Evolutionary conservation across 2,113 vertebrate genomes (phyloP).

Genomic region (Muntiacus muntjak): DNA sequence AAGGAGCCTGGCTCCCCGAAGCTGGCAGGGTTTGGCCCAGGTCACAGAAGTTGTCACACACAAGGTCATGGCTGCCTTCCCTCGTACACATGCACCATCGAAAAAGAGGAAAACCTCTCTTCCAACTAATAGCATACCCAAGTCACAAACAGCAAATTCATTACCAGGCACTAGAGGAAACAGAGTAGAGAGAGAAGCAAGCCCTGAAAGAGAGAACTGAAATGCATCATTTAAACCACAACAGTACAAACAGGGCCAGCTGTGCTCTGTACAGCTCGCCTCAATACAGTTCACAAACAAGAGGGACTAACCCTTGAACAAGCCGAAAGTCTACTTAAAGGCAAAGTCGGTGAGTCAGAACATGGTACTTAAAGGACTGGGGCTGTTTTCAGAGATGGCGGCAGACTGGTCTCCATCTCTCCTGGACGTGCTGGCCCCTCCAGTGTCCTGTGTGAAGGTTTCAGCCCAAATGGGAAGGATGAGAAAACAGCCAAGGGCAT

Average conservation of each 20-base stretch:
- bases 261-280: neutral
- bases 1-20: neutral
- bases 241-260: neutral
- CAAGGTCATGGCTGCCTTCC: neutral
- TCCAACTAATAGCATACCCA: neutral
- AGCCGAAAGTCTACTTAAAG: neutral
- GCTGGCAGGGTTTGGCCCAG: fast-evolving
- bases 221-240: neutral
- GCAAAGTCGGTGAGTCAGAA: neutral
- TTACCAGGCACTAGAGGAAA: neutral
- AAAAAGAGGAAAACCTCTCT: neutral
- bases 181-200: neutral
- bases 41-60: neutral
- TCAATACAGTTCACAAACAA: neutral
- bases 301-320: neutral
- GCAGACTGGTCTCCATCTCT: fast-evolving
- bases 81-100: neutral
- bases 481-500: neutral
- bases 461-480: neutral
- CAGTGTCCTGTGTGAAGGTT: neutral
- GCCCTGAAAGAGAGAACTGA: neutral
- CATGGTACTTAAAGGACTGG: fast-evolving
- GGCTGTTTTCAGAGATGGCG: fast-evolving
- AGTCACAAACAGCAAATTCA: neutral
- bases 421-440: neutral